Conservation (phyloP, 1,140 invertebrate genomes). For the Rhyacophila brunnea region DNA sequence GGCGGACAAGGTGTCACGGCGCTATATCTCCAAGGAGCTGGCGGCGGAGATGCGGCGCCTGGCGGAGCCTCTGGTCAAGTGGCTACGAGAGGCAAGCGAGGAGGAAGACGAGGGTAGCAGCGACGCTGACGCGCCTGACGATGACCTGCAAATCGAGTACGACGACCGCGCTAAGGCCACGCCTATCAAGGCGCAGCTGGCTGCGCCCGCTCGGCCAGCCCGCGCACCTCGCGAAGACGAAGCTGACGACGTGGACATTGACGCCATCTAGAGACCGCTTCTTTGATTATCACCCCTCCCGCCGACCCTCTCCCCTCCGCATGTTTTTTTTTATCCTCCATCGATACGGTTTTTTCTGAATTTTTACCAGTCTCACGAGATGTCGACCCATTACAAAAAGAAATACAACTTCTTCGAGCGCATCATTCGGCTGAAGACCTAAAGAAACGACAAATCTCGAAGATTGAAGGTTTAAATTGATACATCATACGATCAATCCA, state of each 20-base stretch:
- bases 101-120: constrained; percentile 75
- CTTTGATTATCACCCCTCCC: no score
- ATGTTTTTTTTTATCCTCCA: no score
- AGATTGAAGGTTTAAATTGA: no score
- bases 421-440: no score
- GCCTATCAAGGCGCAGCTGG: constrained; percentile 65
- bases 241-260: constrained; percentile 84
- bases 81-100: constrained; percentile 96
- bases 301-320: not conserved
- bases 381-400: no score
- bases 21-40: constrained; percentile 89
- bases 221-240: constrained; percentile 70
- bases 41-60: constrained; percentile 90
- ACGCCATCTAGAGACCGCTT: constrained; percentile 91
- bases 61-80: constrained; percentile 91
- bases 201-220: constrained; percentile 50
- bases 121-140: constrained; percentile 70
- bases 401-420: no score
- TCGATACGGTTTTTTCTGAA: no score
- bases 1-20: constrained; percentile 90
- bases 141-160: constrained; percentile 82
- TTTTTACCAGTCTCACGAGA: no score
- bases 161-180: constrained; percentile 79
- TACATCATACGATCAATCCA: no score
- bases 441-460: no score